Conservation (phyloP, 2,113 vertebrate genomes). For the Todiramphus chloris region DNA sequence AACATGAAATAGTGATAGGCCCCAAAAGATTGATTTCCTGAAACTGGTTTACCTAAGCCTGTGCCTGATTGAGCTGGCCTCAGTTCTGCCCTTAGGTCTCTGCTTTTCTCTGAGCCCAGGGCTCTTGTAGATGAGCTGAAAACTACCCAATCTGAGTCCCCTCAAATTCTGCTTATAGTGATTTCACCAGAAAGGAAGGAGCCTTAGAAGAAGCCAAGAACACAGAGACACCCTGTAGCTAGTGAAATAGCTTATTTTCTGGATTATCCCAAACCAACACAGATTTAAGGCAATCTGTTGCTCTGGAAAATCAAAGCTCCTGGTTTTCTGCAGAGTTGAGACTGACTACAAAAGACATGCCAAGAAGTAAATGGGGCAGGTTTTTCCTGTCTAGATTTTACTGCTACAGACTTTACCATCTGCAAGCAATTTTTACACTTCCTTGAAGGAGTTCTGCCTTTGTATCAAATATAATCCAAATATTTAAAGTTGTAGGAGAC, state of each 20-base stretch:
- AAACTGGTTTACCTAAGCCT: not conserved
- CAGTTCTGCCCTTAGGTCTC: not conserved
- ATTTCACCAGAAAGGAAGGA: not conserved
- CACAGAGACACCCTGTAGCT: not conserved
- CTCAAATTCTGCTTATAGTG: not conserved
- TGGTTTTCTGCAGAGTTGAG: not conserved
- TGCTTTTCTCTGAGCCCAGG: not conserved
- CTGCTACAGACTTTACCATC: not conserved
- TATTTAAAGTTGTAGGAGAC: not conserved
- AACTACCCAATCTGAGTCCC: not conserved
- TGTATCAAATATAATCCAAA: not conserved
- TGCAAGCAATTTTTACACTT: not conserved
- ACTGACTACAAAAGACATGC: not conserved
- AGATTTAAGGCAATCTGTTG: not conserved
- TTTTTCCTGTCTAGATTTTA: not conserved
- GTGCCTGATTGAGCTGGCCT: not conserved
- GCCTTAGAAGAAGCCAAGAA: not conserved
- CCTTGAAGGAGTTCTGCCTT: not conserved
- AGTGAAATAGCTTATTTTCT: not conserved
- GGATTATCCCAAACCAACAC: not conserved
- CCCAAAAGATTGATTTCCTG: not conserved
- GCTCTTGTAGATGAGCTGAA: not conserved
- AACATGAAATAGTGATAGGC: not conserved
- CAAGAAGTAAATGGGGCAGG: not conserved
- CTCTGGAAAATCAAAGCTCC: not conserved